Conservation (phyloP, 2,113 vertebrate species). For the Cinclus cinclus region DNA sequence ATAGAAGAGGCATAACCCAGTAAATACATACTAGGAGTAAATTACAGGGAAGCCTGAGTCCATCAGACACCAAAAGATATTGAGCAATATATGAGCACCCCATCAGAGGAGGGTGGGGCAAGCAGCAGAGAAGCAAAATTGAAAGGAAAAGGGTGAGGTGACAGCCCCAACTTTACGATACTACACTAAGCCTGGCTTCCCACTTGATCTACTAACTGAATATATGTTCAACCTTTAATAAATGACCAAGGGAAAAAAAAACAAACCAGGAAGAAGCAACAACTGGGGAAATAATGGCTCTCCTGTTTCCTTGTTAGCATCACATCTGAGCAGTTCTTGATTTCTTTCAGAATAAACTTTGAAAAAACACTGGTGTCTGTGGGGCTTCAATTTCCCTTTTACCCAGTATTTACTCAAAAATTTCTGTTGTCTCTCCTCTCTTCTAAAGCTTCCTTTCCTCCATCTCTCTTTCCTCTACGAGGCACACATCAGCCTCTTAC, state of each 20-base stretch:
- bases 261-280: background rate
- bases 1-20: background rate
- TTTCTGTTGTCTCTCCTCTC: background rate
- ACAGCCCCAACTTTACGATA: background rate
- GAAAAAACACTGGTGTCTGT: background rate
- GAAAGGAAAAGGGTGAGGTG: background rate
- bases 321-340: background rate
- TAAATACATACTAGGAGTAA: background rate
- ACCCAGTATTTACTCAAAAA: background rate
- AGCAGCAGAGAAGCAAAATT: background rate
- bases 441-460: background rate
- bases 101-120: background rate
- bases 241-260: background rate
- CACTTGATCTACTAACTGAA: background rate
- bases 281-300: background rate
- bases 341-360: background rate
- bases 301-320: background rate
- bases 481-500: background rate
- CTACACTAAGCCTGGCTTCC: background rate
- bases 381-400: background rate
- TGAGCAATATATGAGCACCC: background rate
- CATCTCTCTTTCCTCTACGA: background rate
- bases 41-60: background rate
- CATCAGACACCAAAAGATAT: background rate
- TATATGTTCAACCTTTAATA: background rate